These are phyloP conservation scores for Phortica okadai DNA, from an alignment of 2,888 invertebrate species.

Conservation along the genomic window DNA sequence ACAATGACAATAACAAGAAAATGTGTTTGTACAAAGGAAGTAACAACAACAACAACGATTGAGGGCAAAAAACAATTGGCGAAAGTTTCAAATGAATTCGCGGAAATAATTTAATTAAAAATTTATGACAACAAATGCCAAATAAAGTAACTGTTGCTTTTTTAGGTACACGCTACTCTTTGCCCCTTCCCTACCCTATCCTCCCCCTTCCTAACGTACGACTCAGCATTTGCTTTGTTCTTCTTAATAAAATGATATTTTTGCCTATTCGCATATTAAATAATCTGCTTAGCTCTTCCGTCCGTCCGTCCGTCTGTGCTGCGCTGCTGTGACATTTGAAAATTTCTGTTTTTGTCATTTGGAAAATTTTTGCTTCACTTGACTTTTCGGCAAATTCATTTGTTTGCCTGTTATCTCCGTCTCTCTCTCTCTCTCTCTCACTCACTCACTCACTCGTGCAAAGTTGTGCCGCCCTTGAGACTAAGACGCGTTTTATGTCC, in stretches of 20 bases:
- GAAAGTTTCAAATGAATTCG: not conserved
- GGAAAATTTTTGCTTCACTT: not conserved
- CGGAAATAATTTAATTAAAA: slow-evolving; percentile 60
- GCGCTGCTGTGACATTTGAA: not conserved
- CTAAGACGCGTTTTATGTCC: not conserved
- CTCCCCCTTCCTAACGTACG: too few relatives aligned
- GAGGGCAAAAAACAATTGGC: slow-evolving; percentile 36
- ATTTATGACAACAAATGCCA: slow-evolving; percentile 61
- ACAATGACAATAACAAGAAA: not conserved
- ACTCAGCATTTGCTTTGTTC: too few relatives aligned
- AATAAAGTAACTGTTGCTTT: slow-evolving; percentile 62
- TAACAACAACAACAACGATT: slow-evolving; percentile 34
- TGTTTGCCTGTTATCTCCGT: not conserved
- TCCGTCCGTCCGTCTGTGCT: not conserved
- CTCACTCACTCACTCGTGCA: too few relatives aligned
- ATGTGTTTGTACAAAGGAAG: not conserved
- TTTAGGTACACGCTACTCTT: not conserved
- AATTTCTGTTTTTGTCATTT: not conserved
- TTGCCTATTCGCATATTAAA: too few relatives aligned
- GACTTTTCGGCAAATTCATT: not conserved
- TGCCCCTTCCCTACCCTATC: too few relatives aligned
- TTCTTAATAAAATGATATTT: too few relatives aligned
- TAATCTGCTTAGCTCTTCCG: not conserved
- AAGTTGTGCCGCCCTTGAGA: too few relatives aligned
- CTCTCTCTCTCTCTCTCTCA: not conserved